Base-by-base conservation (phyloP, 2,888 invertebrate species). In the Cephus pygmeus region DNA sequence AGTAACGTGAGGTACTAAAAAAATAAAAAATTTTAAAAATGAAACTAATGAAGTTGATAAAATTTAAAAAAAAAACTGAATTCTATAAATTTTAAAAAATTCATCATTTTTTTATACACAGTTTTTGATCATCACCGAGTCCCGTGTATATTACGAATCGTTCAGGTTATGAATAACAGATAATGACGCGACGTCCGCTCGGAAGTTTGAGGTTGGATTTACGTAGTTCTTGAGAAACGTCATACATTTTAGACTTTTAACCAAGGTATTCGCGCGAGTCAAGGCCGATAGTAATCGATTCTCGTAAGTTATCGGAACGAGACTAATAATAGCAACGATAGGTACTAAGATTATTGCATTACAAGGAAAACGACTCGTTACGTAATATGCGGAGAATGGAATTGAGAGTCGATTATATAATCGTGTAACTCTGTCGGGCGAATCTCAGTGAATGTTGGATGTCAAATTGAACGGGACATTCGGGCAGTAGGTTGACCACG, bases 351-450 rank as follows among this genome's bases (percentile, higher is more conserved):
- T 56, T 71, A 73, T 76, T 69, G 78, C 75, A 69, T 73, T 76
- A 77, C 83, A 83, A 83, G 79, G 83, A 73, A 75, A 83, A 79
- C 83, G 75, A 75, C 79, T 79, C 74, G 73, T 82, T 83, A 78
- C 79, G 78, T 78, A 83, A 83, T 77, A 74, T 31, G 12, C 68
- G 31, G 56, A 73, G 69, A 68, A 80, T 75, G 79, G 73, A 56
- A 77, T 68, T 68, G 75, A 31, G 74, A 81, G 79, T 83, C 83
- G 81, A 81, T 80, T 77, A 76, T 73, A 79, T 23, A 56, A 56
- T 15, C 56, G 23, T 23, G 56, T 23, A 23, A 23, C 23, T 56
- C 23, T 56, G 56, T 36, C 23, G 56, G 23, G 6, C 9, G 23
- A 23, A 23, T 56, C 23, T 23, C 56, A 23, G 56, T 23, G 56